Percentiles rank a stretch among this genome's conserved stretches.
These are phyloP conservation scores for Zoanthus sociatus DNA, from an alignment of 92 coral and sea anemone genomes.

Conservation along the genomic window DNA sequence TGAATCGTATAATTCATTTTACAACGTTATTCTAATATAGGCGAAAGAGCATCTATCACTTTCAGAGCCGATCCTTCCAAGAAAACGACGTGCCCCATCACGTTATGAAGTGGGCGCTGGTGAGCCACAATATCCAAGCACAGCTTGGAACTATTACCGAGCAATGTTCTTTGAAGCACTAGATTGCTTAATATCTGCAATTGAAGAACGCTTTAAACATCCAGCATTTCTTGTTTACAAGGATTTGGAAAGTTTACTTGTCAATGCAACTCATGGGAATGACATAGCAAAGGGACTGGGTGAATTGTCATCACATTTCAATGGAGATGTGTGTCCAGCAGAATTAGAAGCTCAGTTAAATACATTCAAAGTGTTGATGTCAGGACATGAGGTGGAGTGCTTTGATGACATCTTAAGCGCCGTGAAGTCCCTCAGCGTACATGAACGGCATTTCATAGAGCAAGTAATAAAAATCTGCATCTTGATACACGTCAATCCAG, in stretches of 20 bases:
- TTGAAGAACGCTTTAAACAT: constrained; percentile 56
- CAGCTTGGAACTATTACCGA: constrained; percentile 59
- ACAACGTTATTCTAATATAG: constrained; percentile 40
- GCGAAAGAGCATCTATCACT: constrained; percentile 48
- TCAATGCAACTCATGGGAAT: constrained; percentile 43
- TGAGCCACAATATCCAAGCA: constrained; percentile 47
- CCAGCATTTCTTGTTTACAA: constrained; percentile 58
- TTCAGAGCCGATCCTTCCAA: constrained; percentile 57
- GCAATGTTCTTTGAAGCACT: constrained; percentile 54
- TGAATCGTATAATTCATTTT: constrained; percentile 53
- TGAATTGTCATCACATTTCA: constrained; percentile 51
- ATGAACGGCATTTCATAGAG: constrained; percentile 46
- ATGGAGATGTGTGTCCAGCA: constrained; percentile 45
- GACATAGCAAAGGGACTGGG: constrained; percentile 48
- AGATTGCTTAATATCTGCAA: constrained; percentile 42
- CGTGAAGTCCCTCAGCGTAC: background rate
- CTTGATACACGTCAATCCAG: constrained; percentile 62
- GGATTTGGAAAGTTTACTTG: constrained; percentile 51
- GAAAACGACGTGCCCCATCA: constrained; percentile 56
- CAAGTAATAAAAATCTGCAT: constrained; percentile 53
- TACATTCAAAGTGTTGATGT: constrained; percentile 59
- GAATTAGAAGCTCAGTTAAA: constrained; percentile 48
- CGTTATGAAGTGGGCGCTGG: constrained; percentile 52
- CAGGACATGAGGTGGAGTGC: constrained; percentile 22
- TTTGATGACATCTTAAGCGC: constrained; percentile 44